Evolutionary conservation across 1,140 invertebrate genomes (phyloP).

Genomic region (Paracyclopina nana): DNA sequence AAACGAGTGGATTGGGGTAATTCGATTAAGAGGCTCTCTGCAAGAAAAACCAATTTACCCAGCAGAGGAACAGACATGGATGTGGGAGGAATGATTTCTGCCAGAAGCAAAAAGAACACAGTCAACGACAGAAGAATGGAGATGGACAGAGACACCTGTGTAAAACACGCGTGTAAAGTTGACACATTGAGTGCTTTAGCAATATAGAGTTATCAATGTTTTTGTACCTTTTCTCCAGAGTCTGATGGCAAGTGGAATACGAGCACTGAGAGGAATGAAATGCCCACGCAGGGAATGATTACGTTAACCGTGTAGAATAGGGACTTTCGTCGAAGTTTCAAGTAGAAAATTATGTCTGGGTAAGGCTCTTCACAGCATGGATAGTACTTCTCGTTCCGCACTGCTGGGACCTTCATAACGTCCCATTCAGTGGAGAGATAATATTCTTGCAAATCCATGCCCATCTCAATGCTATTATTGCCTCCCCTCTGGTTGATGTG

Average conservation of each 20-base stretch:
- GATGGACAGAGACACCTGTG: conserved; percentile 56
- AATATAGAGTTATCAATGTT: background rate
- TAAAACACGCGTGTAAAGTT: background rate
- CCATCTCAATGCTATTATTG: conserved; percentile 56
- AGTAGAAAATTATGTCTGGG: conserved; percentile 85
- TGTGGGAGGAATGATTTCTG: conserved; percentile 16
- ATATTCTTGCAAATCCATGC: conserved; percentile 77
- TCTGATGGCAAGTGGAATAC: conserved; percentile 98
- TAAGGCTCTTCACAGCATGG: conserved; percentile 49
- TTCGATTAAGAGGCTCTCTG: too few species aligned
- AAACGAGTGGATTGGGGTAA: too few species aligned
- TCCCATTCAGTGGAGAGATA: conserved; percentile 92
- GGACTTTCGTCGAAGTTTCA: conserved; percentile 83
- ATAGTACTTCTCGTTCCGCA: conserved; percentile 69
- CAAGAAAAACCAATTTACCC: conserved; percentile 78
- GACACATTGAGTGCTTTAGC: background rate
- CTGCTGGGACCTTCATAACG: conserved; percentile 66
- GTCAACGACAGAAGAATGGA: conserved; percentile 93
- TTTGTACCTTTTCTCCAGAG: conserved; percentile 61
- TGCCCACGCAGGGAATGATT: conserved; percentile 86
- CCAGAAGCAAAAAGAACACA: conserved; percentile 77
- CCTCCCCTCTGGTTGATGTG: conserved; percentile 55
- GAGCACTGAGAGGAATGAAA: conserved; percentile 90
- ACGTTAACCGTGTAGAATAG: conserved; percentile 93
- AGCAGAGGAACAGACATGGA: conserved; percentile 28